Base-by-base conservation (phyloP, 2,888 invertebrate species). In the Lottia scabra region DNA sequence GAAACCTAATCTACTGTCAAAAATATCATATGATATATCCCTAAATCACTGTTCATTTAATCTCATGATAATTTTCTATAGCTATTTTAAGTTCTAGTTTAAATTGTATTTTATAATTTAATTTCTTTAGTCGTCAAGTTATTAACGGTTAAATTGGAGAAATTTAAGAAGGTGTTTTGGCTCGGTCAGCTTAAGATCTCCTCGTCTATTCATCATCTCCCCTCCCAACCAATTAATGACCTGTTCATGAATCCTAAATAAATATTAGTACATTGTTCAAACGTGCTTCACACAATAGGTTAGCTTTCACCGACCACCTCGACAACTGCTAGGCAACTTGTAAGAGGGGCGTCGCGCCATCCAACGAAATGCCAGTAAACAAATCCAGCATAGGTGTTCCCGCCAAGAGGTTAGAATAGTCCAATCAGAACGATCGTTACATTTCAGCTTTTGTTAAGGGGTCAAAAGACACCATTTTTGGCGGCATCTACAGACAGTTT, bases 221-320 rank as follows among this genome's bases (percentile, higher is more conserved):
- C 68, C 68, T 69, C 68, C 68, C 68, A 38, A 23, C 68, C 68
- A 69, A 69, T 69, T 69, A 69, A 62, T 63, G 68, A 44, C 68
- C 63, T 69, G 68, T 69, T 45, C 63, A 19, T 19, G 15, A 26
- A 69, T 63, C 62, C 63, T 69, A 19, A 16, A 44, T 63, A 69
- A 69, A 69, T 69, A 69, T 69, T 69, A 69, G 68, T 63, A 63
- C 63, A 62, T 46, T 63, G 43, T 63, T 23, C 43, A 63, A 63
- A 69, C 68, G 68, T 69, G 68, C 63, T 44, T 15, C 19, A 23
- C 13, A 69, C 68, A 69, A 69, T 63, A 63, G 63, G 19, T 56
- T 23, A 56, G 23, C 56, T 56, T 56, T 56, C 56, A 56, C 56
- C 56, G 56, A 23, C 56, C 19, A 56, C 56, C 56, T 56, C 56